Evolutionary conservation across 2,888 invertebrate species (phyloP).

Genomic region (Chrysina gloriosa): DNA sequence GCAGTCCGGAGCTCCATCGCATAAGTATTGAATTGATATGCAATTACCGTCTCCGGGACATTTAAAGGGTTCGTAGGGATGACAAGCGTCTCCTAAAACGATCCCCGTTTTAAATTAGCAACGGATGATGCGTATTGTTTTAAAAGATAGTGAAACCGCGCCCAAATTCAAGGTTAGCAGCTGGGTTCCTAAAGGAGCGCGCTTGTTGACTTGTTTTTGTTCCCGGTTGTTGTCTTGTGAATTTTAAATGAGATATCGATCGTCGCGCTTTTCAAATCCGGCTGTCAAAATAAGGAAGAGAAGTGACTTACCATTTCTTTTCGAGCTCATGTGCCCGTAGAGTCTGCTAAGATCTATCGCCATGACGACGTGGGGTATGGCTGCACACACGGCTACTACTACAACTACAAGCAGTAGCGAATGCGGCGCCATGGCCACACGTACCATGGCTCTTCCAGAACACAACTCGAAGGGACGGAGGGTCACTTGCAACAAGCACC

Average conservation of each 20-base stretch:
- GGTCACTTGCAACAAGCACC: slow-evolving; percentile 57
- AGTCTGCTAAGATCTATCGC: slow-evolving; percentile 85
- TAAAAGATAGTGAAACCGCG: slow-evolving; percentile 23
- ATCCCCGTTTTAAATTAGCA: background rate
- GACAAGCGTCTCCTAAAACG: slow-evolving; percentile 78
- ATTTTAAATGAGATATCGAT: slow-evolving; percentile 13
- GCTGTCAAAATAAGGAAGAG: background rate
- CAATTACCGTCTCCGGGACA: slow-evolving; percentile 94
- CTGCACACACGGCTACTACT: slow-evolving; percentile 72
- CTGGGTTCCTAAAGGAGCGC: background rate
- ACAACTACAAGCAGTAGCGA: slow-evolving; percentile 64
- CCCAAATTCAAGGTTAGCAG: slow-evolving; percentile 39
- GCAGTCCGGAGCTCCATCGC: slow-evolving; percentile 95
- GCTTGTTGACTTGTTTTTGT: background rate
- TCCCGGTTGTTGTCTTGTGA: background rate
- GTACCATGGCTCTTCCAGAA: slow-evolving; percentile 62
- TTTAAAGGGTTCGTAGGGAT: slow-evolving; percentile 96
- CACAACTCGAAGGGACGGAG: slow-evolving; percentile 56
- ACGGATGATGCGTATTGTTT: slow-evolving; percentile 26
- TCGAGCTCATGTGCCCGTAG: slow-evolving; percentile 80
- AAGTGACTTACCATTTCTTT: slow-evolving; percentile 75
- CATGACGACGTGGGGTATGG: slow-evolving; percentile 74
- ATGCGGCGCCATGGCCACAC: slow-evolving; percentile 61
- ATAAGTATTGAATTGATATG: slow-evolving; percentile 96
- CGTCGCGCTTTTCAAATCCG: background rate